These are phyloP conservation scores for Drosophila mulleri DNA, from an alignment of 2,888 invertebrate species.

Conservation along the genomic window DNA sequence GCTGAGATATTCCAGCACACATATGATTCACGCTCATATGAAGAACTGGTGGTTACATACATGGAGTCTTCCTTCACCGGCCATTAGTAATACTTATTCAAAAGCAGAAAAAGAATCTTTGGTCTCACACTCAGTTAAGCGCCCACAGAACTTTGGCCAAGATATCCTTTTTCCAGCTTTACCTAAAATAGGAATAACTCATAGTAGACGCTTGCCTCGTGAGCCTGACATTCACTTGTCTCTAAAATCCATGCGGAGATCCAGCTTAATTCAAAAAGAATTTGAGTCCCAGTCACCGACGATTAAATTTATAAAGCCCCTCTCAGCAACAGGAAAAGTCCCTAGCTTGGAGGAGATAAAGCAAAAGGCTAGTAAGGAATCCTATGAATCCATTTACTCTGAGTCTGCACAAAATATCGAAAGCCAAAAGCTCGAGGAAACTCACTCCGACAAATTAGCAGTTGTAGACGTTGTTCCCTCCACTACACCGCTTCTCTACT, in stretches of 20 bases:
- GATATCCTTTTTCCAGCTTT: not conserved
- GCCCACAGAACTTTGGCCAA: too few species aligned
- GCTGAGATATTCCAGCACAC: not conserved
- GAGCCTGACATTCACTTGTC: not conserved
- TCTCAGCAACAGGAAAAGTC: not conserved
- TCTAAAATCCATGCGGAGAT: not conserved
- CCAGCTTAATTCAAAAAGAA: not conserved
- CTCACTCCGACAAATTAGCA: not conserved
- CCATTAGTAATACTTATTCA: too few species aligned
- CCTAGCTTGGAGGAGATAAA: too few species aligned
- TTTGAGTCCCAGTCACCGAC: not conserved
- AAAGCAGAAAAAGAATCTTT: too few species aligned
- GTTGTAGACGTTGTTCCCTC: not conserved
- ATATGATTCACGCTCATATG: not conserved
- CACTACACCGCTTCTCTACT: not conserved
- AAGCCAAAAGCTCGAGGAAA: not conserved
- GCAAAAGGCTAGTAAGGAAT: not conserved
- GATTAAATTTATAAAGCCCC: not conserved
- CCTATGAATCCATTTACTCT: not conserved
- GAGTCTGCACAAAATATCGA: not conserved
- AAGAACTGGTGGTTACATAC: not conserved
- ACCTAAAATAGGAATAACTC: not conserved
- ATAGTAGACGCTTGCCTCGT: not conserved
- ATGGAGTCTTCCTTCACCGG: too few species aligned
- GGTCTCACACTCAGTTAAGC: too few species aligned